Conservation (phyloP, 2,888 invertebrate genomes). For the Apodemia hepburni region DNA sequence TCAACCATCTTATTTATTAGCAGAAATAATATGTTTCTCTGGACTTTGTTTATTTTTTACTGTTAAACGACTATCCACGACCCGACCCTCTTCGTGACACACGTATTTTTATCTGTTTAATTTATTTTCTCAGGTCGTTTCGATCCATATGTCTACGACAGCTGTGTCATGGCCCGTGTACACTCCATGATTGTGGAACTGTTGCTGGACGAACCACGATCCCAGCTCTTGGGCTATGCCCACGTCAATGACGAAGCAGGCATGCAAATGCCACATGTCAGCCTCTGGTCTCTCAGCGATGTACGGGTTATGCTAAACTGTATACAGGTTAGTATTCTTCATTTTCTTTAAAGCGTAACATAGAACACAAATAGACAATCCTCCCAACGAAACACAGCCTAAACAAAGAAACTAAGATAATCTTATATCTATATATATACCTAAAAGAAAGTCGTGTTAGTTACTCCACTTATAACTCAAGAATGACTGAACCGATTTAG, state of each 20-base stretch:
- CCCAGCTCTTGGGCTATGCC: conserved; percentile 88
- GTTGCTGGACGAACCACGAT: conserved; percentile 89
- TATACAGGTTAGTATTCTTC: conserved; percentile 81
- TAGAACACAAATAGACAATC: too few species aligned
- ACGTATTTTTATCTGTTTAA: background rate
- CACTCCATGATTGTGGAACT: conserved; percentile 93
- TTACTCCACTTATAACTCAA: too few species aligned
- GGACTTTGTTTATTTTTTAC: too few species aligned
- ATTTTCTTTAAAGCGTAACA: background rate
- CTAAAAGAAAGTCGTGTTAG: too few species aligned
- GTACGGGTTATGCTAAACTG: conserved; percentile 88
- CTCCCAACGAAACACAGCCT: too few species aligned
- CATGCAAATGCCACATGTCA: conserved; percentile 90
- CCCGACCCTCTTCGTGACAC: background rate
- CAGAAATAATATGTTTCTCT: too few species aligned
- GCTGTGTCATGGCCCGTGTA: conserved; percentile 91
- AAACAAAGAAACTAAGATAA: too few species aligned
- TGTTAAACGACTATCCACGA: too few species aligned
- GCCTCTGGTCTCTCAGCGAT: conserved; percentile 90
- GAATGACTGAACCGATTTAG: too few species aligned
- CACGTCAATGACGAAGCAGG: conserved; percentile 92
- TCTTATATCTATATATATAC: too few species aligned
- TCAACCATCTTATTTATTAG: too few species aligned
- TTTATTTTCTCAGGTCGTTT: conserved; percentile 78
- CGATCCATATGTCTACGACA: conserved; percentile 88